phyloP scores from a whole-genome alignment of 2,888 invertebrate species.

The Tipula unca region DNA sequence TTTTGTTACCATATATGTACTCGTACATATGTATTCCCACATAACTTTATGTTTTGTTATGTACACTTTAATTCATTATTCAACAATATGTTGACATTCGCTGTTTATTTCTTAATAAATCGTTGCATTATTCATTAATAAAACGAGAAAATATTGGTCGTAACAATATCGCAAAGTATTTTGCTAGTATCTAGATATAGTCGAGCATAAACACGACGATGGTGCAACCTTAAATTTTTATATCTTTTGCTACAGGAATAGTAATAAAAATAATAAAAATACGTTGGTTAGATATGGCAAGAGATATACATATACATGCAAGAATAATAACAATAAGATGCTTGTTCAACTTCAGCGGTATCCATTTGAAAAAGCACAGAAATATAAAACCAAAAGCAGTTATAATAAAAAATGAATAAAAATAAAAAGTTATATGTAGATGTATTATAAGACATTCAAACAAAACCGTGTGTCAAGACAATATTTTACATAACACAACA shows the following conservation, averaged over 20 bases:
- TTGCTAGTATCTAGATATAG: background rate
- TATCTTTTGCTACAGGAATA: background rate
- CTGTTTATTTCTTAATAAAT: background rate
- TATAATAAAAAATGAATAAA: background rate
- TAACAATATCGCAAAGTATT: background rate
- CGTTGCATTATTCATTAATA: constrained; percentile 8
- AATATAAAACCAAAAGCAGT: background rate
- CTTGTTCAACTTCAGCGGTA: background rate
- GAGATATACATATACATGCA: background rate
- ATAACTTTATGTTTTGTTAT: background rate
- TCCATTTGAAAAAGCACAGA: background rate
- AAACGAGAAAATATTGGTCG: background rate
- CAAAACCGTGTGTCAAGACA: background rate
- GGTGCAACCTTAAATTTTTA: background rate
- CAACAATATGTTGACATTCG: background rate
- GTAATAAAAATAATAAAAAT: background rate
- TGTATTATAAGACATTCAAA: background rate
- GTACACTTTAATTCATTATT: background rate
- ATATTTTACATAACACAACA: background rate
- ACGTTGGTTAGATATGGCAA: background rate
- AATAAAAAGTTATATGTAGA: background rate
- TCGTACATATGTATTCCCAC: background rate
- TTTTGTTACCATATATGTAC: too few relatives aligned
- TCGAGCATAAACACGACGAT: background rate
- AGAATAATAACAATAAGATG: background rate